Evolutionary conservation across 2,113 vertebrate species (phyloP).

Genomic region (Sceloporus undulatus): DNA sequence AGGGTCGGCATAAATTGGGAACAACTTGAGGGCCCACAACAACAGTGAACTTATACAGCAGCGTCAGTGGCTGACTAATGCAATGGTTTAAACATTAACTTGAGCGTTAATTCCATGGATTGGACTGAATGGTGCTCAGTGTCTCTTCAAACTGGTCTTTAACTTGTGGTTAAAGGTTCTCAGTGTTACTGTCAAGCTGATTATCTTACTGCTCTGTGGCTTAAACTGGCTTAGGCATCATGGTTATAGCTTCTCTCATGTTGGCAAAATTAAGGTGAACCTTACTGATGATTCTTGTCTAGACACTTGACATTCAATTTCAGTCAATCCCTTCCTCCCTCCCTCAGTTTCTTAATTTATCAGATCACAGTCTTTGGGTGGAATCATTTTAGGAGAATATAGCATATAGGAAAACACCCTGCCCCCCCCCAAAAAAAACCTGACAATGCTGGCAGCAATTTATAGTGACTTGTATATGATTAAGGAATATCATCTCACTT

Average conservation of each 20-base stretch:
- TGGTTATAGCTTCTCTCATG: not conserved
- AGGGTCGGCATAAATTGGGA: too few species aligned
- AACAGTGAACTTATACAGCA: too few species aligned
- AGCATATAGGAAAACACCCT: not conserved
- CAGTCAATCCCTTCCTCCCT: not conserved
- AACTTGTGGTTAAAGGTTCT: not conserved
- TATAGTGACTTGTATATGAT: not conserved
- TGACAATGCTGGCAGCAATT: not conserved
- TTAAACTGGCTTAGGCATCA: not conserved
- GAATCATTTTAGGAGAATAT: not conserved
- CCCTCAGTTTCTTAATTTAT: not conserved
- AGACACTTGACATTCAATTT: conserved; percentile 16
- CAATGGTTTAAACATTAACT: not conserved
- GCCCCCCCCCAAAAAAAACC: not conserved
- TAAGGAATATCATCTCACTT: too few species aligned
- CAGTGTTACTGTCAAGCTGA: not conserved
- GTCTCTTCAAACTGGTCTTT: not conserved
- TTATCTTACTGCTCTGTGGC: not conserved
- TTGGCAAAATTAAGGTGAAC: conserved; percentile 6
- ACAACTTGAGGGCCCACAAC: too few species aligned
- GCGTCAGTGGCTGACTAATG: not conserved
- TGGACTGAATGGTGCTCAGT: not conserved
- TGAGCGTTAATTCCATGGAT: not conserved
- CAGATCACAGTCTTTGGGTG: not conserved
- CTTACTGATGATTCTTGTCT: conserved; percentile 13